Evolutionary conservation across 30 jellyfish, hydroid and myxozoan genomes (phyloP).

Genomic region (Turritopsis rubra): DNA sequence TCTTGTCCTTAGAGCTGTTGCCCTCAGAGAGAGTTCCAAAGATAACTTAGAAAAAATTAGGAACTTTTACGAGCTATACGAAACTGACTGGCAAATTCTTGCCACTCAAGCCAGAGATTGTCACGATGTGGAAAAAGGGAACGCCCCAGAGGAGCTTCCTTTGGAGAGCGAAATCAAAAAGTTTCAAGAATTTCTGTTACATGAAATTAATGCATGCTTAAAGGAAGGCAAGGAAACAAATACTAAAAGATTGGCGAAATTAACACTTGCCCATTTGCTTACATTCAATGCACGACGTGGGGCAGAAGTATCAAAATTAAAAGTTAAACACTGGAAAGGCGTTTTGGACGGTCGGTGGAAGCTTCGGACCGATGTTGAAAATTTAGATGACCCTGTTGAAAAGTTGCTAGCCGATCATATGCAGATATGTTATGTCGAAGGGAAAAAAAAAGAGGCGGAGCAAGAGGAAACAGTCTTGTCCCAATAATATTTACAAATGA

Average conservation of each 20-base stretch:
- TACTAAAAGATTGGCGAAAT: background rate
- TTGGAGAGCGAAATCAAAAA: background rate
- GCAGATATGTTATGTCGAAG: background rate
- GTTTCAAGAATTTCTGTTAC: background rate
- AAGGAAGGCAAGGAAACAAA: too few relatives aligned
- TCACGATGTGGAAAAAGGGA: constrained; percentile 8
- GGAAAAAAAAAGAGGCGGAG: background rate
- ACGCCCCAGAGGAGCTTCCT: constrained; percentile 14
- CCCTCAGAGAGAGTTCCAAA: background rate
- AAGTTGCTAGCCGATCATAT: background rate
- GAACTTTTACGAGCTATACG: background rate
- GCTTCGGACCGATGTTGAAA: background rate
- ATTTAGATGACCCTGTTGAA: constrained; percentile 5
- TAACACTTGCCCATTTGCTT: background rate
- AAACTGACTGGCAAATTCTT: background rate
- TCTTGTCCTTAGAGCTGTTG: constrained; percentile 5
- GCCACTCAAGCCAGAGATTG: background rate
- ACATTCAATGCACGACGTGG: constrained; percentile 1
- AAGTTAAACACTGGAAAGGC: background rate
- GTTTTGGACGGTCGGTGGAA: constrained; percentile 1
- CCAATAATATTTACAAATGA: background rate
- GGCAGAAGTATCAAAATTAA: background rate
- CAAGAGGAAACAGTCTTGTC: background rate
- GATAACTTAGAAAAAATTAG: background rate
- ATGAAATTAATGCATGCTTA: too few relatives aligned